phyloP scores from a whole-genome alignment of 2,113 vertebrate species.

The Vicugna pacos region DNA sequence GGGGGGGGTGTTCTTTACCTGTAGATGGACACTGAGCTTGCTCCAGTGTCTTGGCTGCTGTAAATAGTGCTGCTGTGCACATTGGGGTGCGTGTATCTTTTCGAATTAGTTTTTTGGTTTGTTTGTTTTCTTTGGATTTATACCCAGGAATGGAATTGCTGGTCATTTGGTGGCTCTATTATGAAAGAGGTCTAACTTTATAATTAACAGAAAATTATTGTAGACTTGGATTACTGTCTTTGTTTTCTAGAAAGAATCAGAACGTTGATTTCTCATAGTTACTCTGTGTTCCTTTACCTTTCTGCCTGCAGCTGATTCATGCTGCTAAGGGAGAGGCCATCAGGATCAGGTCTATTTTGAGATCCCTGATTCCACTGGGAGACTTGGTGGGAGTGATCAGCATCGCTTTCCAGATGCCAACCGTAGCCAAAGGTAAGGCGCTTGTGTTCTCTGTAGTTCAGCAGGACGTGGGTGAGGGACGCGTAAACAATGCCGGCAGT shows the following conservation, averaged over 20 bases:
- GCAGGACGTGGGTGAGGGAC: too few species aligned
- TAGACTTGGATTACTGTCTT: neutral
- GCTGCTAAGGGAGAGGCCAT: conserved; percentile 98
- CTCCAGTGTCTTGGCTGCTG: neutral
- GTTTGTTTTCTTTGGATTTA: neutral
- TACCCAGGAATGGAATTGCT: neutral
- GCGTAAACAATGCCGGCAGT: neutral
- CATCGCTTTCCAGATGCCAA: conserved; percentile 97
- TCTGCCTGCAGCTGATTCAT: conserved; percentile 92
- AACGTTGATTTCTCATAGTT: neutral
- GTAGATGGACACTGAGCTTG: neutral
- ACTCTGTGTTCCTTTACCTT: conserved; percentile 40
- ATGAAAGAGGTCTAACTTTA: neutral
- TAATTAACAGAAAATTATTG: neutral
- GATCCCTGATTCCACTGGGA: conserved; percentile 96
- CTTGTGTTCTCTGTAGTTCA: neutral
- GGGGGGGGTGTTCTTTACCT: neutral
- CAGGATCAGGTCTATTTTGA: conserved; percentile 96
- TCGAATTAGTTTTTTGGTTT: neutral
- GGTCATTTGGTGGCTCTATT: neutral
- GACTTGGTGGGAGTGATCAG: conserved; percentile 98
- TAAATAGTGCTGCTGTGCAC: neutral
- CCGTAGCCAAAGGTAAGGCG: conserved; percentile 92
- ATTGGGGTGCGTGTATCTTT: neutral
- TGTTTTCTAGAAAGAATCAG: neutral